phyloP scores from a whole-genome alignment of 2,113 vertebrate genomes.

The Oreochromis spilurus region DNA sequence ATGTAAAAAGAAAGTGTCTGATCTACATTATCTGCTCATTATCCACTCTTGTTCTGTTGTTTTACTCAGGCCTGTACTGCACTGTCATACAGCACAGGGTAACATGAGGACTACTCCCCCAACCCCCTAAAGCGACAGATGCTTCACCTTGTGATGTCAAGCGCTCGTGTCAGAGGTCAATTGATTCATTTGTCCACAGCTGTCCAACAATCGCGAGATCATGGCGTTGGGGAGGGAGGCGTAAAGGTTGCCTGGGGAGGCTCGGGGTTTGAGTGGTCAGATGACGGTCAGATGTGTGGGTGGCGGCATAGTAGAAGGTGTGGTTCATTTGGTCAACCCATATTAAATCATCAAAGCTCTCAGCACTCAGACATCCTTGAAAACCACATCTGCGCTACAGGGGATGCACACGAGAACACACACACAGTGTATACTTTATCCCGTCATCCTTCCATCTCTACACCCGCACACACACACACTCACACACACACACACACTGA shows the following conservation, averaged over 20 bases:
- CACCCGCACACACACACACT: constrained; percentile 1
- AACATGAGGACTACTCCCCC: constrained; percentile 31
- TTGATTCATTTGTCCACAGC: constrained; percentile 65
- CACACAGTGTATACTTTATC: constrained; percentile 39
- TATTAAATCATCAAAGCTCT: constrained; percentile 67
- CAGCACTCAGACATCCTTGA: constrained; percentile 65
- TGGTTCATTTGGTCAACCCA: constrained; percentile 69
- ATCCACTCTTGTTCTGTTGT: background rate
- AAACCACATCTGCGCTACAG: constrained; percentile 60
- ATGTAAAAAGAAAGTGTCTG: background rate
- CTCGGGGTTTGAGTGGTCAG: constrained; percentile 25
- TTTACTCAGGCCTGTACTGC: constrained; percentile 14
- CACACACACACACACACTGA: constrained; percentile 16
- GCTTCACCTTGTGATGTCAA: constrained; percentile 57
- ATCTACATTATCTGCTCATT: constrained; percentile 12
- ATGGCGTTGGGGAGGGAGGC: background rate
- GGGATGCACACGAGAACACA: constrained; percentile 4
- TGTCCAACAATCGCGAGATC: constrained; percentile 28
- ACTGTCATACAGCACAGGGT: constrained; percentile 5
- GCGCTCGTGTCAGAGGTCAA: constrained; percentile 54
- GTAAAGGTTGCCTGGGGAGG: constrained; percentile 13
- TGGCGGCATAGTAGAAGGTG: constrained; percentile 46
- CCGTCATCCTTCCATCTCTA: constrained; percentile 14
- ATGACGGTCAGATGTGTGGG: constrained; percentile 43
- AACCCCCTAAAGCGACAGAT: constrained; percentile 47